Evolutionary conservation across 2,113 vertebrate genomes (phyloP).

Genomic region (Leptodactylus fuscus): DNA sequence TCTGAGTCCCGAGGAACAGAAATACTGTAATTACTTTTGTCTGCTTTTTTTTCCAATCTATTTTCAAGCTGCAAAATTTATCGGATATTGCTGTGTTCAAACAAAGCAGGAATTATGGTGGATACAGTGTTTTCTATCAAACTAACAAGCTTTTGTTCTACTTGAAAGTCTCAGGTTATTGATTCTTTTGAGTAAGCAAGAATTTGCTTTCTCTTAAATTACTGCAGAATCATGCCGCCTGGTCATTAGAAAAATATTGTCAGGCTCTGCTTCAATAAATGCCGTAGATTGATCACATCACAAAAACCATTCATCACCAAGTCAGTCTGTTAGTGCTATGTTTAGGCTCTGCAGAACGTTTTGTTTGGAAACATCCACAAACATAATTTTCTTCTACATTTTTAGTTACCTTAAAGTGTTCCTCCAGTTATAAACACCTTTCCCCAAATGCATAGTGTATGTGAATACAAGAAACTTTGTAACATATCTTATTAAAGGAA

Average conservation of each 20-base stretch:
- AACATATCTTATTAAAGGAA: too few species aligned
- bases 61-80: neutral
- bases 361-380: neutral
- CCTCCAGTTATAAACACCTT: too few species aligned
- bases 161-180: constrained; percentile 2
- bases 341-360: neutral
- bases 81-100: neutral
- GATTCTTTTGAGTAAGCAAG: constrained; percentile 10
- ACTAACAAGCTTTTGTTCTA: neutral
- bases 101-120: neutral
- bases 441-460: too few species aligned
- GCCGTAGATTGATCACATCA: constrained; percentile 44
- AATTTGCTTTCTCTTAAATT: constrained; percentile 29
- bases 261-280: constrained; percentile 7
- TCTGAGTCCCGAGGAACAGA: neutral
- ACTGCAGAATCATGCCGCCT: constrained; percentile 22
- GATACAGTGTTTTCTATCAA: neutral
- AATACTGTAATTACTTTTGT: neutral
- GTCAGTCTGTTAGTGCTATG: neutral
- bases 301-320: constrained; percentile 7
- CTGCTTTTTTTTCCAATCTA: neutral
- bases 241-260: constrained; percentile 33
- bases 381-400: too few species aligned
- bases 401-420: too few species aligned
- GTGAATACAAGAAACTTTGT: too few species aligned